These are phyloP conservation scores for Microplitis deprimator DNA, from an alignment of 2,888 invertebrate genomes.

Conservation along the genomic window DNA sequence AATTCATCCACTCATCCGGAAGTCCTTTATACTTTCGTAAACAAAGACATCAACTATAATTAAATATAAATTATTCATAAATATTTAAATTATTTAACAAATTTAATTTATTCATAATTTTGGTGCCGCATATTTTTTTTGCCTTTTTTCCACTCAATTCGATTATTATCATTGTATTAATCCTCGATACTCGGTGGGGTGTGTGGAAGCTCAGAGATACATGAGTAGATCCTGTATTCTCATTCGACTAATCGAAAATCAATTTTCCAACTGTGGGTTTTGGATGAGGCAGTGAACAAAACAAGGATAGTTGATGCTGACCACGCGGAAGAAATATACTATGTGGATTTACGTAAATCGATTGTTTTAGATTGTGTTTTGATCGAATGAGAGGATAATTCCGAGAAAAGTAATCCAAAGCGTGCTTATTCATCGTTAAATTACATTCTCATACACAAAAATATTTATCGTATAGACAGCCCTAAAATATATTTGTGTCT, in stretches of 20 bases:
- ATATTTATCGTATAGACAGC: neutral
- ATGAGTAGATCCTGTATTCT: slow-evolving; percentile 15
- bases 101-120: neutral
- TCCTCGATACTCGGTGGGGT: slow-evolving; percentile 30
- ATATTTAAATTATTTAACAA: neutral
- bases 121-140: neutral
- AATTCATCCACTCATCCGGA: neutral
- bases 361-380: slow-evolving; percentile 68
- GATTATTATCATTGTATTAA: slow-evolving; percentile 37
- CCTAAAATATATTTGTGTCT: neutral
- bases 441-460: neutral
- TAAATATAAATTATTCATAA: neutral
- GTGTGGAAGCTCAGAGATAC: slow-evolving; percentile 27
- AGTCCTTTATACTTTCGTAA: neutral
- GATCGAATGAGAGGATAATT: neutral
- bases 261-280: slow-evolving; percentile 48
- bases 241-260: slow-evolving; percentile 58
- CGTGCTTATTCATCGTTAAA: neutral
- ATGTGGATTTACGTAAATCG: slow-evolving; percentile 52
- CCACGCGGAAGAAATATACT: slow-evolving; percentile 49
- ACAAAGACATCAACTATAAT: neutral
- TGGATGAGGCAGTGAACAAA: slow-evolving; percentile 5
- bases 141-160: slow-evolving; percentile 33
- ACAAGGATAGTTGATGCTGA: slow-evolving; percentile 54
- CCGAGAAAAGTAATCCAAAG: neutral